A percentile compares a stretch with the other conserved stretches of the same genome.
These are phyloP conservation scores for Hydractinia symbiolongicarpus DNA, from an alignment of 30 jellyfish, hydroid and myxozoan species.

Conservation along the genomic window DNA sequence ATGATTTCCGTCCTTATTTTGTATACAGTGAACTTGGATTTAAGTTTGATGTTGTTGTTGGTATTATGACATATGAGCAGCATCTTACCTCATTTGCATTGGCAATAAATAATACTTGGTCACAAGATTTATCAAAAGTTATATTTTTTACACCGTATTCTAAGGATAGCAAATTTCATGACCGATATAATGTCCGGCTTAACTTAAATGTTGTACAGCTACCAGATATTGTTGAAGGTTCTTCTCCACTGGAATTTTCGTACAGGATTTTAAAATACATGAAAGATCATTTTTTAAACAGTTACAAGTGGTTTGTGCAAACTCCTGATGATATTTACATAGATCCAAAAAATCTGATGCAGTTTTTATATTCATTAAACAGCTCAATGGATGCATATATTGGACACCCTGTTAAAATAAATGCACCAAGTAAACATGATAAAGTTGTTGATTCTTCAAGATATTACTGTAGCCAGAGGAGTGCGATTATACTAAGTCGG, in stretches of 20 bases:
- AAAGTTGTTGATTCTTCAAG: not conserved
- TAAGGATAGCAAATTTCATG: constrained; percentile 65
- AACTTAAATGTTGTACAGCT: constrained; percentile 82
- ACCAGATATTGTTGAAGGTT: constrained; percentile 72
- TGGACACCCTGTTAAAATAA: constrained; percentile 51
- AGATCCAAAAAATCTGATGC: constrained; percentile 43
- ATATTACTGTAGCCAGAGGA: constrained; percentile 40
- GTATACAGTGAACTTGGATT: constrained; percentile 92
- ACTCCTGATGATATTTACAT: constrained; percentile 65
- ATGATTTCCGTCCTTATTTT: constrained; percentile 86
- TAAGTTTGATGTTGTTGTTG: constrained; percentile 55
- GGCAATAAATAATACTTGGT: constrained; percentile 88
- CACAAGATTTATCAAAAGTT: constrained; percentile 51
- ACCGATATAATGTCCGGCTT: constrained; percentile 53
- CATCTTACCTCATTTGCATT: constrained; percentile 56
- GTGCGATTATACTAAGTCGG: constrained; percentile 58
- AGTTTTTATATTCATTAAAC: constrained; percentile 48
- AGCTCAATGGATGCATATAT: constrained; percentile 65
- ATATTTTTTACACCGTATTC: constrained; percentile 89
- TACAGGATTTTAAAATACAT: constrained; percentile 63
- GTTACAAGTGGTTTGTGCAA: constrained; percentile 72
- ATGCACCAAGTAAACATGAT: constrained; percentile 12
- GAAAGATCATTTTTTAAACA: constrained; percentile 69
- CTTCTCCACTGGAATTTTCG: constrained; percentile 58
- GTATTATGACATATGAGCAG: constrained; percentile 68